Evolutionary conservation across 2,797 vertebrate species (phyloP).

Genomic region (Naso thynnoides): DNA sequence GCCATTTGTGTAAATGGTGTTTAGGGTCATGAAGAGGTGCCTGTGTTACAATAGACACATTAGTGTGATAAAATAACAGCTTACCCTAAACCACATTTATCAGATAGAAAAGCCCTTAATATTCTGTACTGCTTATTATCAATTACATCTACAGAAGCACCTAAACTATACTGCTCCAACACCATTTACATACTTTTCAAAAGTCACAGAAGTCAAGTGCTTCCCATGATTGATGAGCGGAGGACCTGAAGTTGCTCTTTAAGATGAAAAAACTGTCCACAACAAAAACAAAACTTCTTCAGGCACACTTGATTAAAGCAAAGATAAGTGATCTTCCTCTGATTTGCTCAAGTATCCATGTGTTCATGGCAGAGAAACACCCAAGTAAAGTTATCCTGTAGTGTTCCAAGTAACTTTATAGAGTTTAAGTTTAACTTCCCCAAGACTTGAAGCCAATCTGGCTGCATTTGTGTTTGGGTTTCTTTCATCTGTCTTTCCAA

Average conservation of each 20-base stretch:
- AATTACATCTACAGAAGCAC: background rate
- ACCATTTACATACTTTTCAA: background rate
- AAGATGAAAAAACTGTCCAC: background rate
- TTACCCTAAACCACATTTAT: background rate
- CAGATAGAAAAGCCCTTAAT: background rate
- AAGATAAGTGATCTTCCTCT: background rate
- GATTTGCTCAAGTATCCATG: slow-evolving; percentile 6
- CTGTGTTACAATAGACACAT: background rate
- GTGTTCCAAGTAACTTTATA: background rate
- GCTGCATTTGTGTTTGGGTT: background rate
- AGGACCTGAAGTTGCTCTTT: background rate
- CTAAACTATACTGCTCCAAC: background rate
- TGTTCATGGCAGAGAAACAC: background rate
- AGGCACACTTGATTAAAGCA: background rate
- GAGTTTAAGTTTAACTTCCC: background rate
- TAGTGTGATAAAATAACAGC: background rate
- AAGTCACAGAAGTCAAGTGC: background rate
- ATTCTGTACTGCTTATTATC: background rate
- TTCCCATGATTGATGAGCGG: background rate
- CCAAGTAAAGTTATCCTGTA: background rate
- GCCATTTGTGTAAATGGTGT: background rate
- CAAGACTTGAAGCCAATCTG: background rate
- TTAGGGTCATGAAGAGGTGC: background rate
- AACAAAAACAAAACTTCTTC: background rate
- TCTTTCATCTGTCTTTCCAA: background rate